A percentile compares a stretch with the other conserved stretches of the same genome.
phyloP scores from a whole-genome alignment of 2,888 invertebrate genomes.

The Petrophora chlorosata region DNA sequence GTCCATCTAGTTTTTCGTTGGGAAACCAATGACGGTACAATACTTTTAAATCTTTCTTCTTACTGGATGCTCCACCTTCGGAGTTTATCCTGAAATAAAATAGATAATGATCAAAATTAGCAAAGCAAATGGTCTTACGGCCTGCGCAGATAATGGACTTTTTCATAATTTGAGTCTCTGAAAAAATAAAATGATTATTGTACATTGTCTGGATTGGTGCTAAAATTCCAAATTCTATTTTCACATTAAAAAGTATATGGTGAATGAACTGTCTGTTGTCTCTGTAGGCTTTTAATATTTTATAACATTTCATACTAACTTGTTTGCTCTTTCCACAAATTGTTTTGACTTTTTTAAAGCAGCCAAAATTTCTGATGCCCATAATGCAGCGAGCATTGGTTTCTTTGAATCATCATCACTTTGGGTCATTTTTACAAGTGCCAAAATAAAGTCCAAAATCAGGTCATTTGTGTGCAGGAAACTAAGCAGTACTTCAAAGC shows the following conservation, averaged over 20 bases:
- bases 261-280: no score
- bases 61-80: constrained; percentile 44
- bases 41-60: constrained; percentile 57
- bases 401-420: constrained; percentile 51
- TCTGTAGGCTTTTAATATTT: not conserved
- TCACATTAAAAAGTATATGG: no score
- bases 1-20: constrained; percentile 53
- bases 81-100: constrained; percentile 51
- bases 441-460: constrained; percentile 71
- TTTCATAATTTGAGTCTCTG: no score
- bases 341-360: constrained; percentile 68
- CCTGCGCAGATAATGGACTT: no score
- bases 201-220: no score
- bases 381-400: constrained; percentile 74
- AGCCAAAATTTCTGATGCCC: constrained; percentile 78
- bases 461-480: constrained; percentile 79
- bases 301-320: constrained; percentile 43
- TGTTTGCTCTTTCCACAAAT: constrained; percentile 53
- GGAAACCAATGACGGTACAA: constrained; percentile 72
- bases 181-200: no score
- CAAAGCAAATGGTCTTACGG: no score
- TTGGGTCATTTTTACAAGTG: constrained; percentile 69
- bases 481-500: constrained; percentile 82
- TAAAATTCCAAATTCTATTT: no score
- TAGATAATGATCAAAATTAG: no score